Base-by-base conservation (phyloP, 2,797 vertebrate genomes). In the Enteromius anoplus region DNA sequence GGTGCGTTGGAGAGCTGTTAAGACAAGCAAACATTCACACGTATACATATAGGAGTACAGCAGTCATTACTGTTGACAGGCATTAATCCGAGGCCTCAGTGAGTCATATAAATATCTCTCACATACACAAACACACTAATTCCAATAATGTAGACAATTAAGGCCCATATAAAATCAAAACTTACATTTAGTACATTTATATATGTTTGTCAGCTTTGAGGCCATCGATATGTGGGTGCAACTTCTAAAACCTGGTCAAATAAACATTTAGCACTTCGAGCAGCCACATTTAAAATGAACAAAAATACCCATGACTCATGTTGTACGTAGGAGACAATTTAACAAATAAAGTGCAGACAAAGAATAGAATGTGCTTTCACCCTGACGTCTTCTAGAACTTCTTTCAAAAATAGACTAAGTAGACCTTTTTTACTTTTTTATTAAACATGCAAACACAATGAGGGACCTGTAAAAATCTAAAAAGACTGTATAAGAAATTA, bases 1-100 rank as follows among this genome's bases (percentile, higher is more conserved):
- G 55, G 15, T 37, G 45, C 64, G 29, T 75, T 65, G 70, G 14
- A 73, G 47, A 82, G 60, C 45, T 82, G 47, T 82, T 75, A 66
- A 82, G 32, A 40, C 49, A 70, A 55, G 15, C 47, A 58, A 40
- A 17, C 65, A 42, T 12, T 69, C 49, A 29, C 53, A 49, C 19
- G 10, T 17, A 29, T 21, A 66, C 47, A 26, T 17, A 53, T 0
- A 26, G 21, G 12, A 51, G 29, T 34, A 37, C 42, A 65, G 58
- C n/a, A 40, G 49, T 82, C 70, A 65, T 49, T 82, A 65, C 6
- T 53, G 58, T 37, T 5, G 58, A 51, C 29, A 66, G 15, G 70
- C 47, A 51, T 81, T 71, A 62, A 64, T 81, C 29, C 9, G 58
- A 23, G 14, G 21, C 8, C 21, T 49, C 40, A 73, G 58, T 73